A percentile compares a stretch with the other conserved stretches of the same genome.
Conservation (phyloP, 2,888 invertebrate species). For the Acanthosoma haemorrhoidale region DNA sequence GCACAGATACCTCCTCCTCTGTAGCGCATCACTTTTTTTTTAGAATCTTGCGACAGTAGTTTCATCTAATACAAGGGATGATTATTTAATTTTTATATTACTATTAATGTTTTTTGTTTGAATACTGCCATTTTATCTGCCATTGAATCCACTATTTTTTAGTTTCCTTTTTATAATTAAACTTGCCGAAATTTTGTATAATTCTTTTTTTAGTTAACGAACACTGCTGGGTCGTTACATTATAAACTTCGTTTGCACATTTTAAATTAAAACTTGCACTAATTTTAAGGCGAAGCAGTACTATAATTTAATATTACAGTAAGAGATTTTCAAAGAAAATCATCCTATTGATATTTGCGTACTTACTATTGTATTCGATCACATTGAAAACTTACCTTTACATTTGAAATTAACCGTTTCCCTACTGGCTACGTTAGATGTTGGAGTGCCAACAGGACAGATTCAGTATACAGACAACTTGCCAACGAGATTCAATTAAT, state of each 20-base stretch:
- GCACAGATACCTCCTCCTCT: conserved; percentile 20
- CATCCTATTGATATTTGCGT: neutral
- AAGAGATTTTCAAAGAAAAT: too few species aligned
- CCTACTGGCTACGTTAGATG: too few species aligned
- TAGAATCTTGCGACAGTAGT: neutral
- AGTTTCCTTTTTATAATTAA: too few species aligned
- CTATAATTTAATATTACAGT: too few species aligned
- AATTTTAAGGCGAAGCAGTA: too few species aligned
- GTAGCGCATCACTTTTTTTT: neutral
- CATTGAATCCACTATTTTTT: neutral
- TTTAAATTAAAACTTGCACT: too few species aligned
- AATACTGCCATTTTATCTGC: neutral
- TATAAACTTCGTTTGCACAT: neutral
- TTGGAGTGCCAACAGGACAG: too few species aligned
- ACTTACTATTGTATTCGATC: too few species aligned
- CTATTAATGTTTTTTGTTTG: neutral
- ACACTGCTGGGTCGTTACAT: neutral
- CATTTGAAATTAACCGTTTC: too few species aligned
- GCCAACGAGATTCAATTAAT: too few species aligned
- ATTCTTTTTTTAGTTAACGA: neutral
- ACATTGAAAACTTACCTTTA: too few species aligned
- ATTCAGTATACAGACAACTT: too few species aligned
- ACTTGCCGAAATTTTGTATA: neutral
- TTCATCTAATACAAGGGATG: neutral
- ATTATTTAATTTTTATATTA: neutral